These are phyloP conservation scores for Willowsia nigromaculata DNA, from an alignment of 2,888 invertebrate genomes.

Conservation along the genomic window DNA sequence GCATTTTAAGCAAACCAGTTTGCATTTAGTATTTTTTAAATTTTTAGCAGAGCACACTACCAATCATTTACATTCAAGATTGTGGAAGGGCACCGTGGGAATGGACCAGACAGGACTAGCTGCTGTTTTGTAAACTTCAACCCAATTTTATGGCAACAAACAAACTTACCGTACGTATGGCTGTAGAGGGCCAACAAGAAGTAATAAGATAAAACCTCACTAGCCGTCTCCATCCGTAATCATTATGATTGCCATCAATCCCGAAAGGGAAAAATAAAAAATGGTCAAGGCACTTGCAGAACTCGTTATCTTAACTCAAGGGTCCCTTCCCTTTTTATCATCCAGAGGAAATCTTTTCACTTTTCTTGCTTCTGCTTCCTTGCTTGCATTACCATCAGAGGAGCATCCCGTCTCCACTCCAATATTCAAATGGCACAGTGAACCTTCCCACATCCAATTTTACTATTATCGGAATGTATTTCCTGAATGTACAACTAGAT, in stretches of 20 bases:
- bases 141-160: neutral
- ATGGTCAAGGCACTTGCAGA: slow-evolving; percentile 63
- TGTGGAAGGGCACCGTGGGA: slow-evolving; percentile 61
- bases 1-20: neutral
- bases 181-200: slow-evolving; percentile 10
- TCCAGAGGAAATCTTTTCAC: neutral
- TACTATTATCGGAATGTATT: slow-evolving; percentile 65
- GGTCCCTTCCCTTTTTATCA: slow-evolving; percentile 29
- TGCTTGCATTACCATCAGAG: neutral
- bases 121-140: neutral
- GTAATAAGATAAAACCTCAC: slow-evolving; percentile 28
- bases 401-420: no score
- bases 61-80: neutral
- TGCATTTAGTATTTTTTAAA: neutral
- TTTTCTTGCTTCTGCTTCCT: neutral
- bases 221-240: neutral
- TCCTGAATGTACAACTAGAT: slow-evolving; percentile 69
- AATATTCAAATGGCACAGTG: slow-evolving; percentile 32
- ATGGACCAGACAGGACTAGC: neutral
- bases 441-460: slow-evolving; percentile 69
- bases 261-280: slow-evolving; percentile 46
- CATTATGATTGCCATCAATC: slow-evolving; percentile 50
- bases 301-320: slow-evolving; percentile 50
- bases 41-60: neutral
- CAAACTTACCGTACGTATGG: neutral